phyloP scores from a whole-genome alignment of 2,113 vertebrate species.

The Urocitellus parryii region DNA sequence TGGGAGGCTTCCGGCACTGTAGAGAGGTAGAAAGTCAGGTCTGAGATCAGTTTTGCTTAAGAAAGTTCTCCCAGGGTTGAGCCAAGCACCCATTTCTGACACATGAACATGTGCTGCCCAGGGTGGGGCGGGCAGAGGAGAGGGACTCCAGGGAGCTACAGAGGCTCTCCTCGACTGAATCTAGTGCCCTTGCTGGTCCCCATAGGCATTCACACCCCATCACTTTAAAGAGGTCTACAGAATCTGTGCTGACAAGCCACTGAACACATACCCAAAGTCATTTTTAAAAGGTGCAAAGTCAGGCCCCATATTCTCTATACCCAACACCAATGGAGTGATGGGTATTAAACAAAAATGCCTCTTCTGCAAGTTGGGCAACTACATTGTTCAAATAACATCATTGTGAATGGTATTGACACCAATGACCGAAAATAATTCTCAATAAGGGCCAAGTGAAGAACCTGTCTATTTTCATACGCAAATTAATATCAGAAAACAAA shows the following conservation, averaged over 20 bases:
- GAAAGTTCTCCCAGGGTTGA: not conserved
- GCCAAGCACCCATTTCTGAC: not conserved
- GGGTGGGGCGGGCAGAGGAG: not conserved
- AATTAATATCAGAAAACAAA: constrained; percentile 63
- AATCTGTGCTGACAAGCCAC: not conserved
- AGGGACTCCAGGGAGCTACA: not conserved
- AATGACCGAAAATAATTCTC: constrained; percentile 52
- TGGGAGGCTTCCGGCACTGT: constrained; percentile 86
- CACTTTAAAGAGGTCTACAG: constrained; percentile 42
- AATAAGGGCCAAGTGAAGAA: constrained; percentile 54
- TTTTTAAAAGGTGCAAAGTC: constrained; percentile 61
- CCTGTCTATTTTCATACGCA: constrained; percentile 17
- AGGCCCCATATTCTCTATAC: not conserved
- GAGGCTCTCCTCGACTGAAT: not conserved
- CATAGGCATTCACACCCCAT: not conserved
- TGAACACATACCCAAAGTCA: constrained; percentile 13
- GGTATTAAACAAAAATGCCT: constrained; percentile 47
- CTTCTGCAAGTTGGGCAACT: constrained; percentile 23
- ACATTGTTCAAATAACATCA: constrained; percentile 49
- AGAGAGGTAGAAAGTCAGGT: constrained; percentile 43
- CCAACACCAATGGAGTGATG: not conserved
- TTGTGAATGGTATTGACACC: not conserved
- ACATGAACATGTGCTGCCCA: not conserved
- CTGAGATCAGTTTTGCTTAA: constrained; percentile 21
- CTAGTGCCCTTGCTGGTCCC: not conserved